Base-by-base conservation (phyloP, 1,140 invertebrate genomes). In the Drosophila parabipectinata region DNA sequence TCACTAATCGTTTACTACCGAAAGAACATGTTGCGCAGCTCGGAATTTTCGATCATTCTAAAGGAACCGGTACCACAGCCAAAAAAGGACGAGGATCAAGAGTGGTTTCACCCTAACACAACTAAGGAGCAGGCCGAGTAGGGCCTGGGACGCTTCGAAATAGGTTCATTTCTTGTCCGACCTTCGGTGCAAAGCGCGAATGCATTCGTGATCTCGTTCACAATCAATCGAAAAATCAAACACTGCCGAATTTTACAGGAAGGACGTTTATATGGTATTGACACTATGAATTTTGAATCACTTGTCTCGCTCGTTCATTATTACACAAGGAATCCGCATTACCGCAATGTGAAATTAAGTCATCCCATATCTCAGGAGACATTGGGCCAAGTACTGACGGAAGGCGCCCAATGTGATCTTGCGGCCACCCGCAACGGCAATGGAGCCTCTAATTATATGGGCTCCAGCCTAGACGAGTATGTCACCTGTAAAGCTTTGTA, bases 171-270 rank as follows among this genome's bases (percentile, higher is more conserved):
- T 15, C 0, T 15, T 15, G n/a, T 99, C 0, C 92, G 98, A 61
- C 95, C 96, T 5, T 97, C 95, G 87, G 96, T 98, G 80, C 97
- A 96, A 79, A 97, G 98, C 72, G 93, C 93, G 3, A 95, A 95
- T 80, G 95, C 95, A 10, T 99, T 97, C 93, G 97, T 97, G n/a
- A 98, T 99, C 78, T 98, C 97, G 61, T 99, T 99, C 92, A 96
- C 97, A 95, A 97, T 97, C 21, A 97, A 98, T 82, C 96, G 96
- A 18, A 96, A 97, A 92, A 98, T 99, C 57, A 99, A 99, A 90
- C 98, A 99, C 91, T 99, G 98, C 92, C 94, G 97, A 53, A 97
- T 99, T 26, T 97, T 97, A 91, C 93, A 96, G 44, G 98, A 99
- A 91, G 98, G 97, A 3, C 93, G 98, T 0, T 90, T 98, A 0